Evolutionary conservation across 2,113 vertebrate genomes (phyloP), one percentile per base, ranked within the genome.

Genomic region (Microtus montanus): DNA sequence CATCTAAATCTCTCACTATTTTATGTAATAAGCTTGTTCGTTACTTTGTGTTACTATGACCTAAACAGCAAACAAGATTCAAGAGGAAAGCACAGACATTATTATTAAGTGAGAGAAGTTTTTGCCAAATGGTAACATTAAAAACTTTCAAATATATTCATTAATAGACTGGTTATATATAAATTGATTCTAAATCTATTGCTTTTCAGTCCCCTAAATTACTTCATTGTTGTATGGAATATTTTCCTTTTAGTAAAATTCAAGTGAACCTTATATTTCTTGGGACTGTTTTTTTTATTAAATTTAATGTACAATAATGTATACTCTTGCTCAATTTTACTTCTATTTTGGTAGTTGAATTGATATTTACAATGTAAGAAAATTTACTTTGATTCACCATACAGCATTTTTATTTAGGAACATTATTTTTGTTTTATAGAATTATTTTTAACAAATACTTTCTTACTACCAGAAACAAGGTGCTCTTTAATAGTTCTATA

Each of bases 401-500:
- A 78, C n/a, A 47, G 22, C 41, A 91, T 82, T 87, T 91, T 44
- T 13, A 33, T 26, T 89, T 85, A 49, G 75, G 26, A 82, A 5
- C 6, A 58, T 71, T 89, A 54, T 54, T 54, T 94, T 89, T 64
- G 83, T 80, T 86, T 91, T 74, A 73, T 87, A 49, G 28, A 28
- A 38, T 89, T 64, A 89, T 91, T 89, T 61, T 95, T 82, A 83
- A 83, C 7, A 87, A 78, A 82, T 52, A 68, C 71, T 61, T 91
- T 90, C 61, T 92, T 93, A 35, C 22, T 68, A 30, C 38, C 73
- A 66, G 22, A 93, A 82, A 75, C 24, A 77, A 71, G 35, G 38
- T 54, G 87, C 71, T 93, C 61, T 63, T 87, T 95, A 96, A 89
- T 78, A 86, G 74, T 74, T 86, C 17, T 73, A 64, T 97, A 82